Conservation (phyloP, 1,140 invertebrate genomes). For the Conus betulinus region DNA sequence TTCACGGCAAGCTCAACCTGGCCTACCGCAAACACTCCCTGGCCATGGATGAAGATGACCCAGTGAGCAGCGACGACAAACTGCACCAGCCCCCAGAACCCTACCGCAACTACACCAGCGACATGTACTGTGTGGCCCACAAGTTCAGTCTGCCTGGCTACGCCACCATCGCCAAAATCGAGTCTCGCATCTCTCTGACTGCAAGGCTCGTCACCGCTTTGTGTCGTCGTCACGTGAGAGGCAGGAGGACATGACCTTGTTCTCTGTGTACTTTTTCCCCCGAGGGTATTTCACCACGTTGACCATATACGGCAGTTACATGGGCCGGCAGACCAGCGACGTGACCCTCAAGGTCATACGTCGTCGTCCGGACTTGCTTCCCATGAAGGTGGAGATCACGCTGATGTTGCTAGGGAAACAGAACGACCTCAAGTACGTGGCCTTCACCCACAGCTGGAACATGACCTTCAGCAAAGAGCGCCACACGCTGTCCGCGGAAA, state of each 20-base stretch:
- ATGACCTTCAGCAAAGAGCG: slow-evolving; percentile 53
- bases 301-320: slow-evolving; percentile 63
- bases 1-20: slow-evolving; percentile 60
- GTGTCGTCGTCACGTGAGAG: not conserved
- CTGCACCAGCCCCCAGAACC: slow-evolving; percentile 42
- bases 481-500: slow-evolving; percentile 53
- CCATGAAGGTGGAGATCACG: slow-evolving; percentile 58
- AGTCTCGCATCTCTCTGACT: slow-evolving; percentile 59
- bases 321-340: slow-evolving; percentile 61
- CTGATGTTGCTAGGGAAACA: slow-evolving; percentile 64
- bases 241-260: slow-evolving; percentile 35
- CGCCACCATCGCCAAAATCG: slow-evolving; percentile 59
- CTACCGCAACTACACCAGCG: slow-evolving; percentile 61
- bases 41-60: slow-evolving; percentile 47
- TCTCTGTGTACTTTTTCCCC: slow-evolving; percentile 66
- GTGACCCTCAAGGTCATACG: slow-evolving; percentile 59
- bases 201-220: slow-evolving; percentile 29
- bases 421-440: slow-evolving; percentile 61
- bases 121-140: slow-evolving; percentile 55
- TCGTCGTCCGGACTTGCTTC: slow-evolving; percentile 33
- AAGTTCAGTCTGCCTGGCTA: slow-evolving; percentile 58
- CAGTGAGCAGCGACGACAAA: no score
- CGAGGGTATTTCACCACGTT: slow-evolving; percentile 66
- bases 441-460: slow-evolving; percentile 51
- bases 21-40: slow-evolving; percentile 67